phyloP scores from a whole-genome alignment of 2,113 vertebrate species.

The Ophthalmotilapia sp. region DNA sequence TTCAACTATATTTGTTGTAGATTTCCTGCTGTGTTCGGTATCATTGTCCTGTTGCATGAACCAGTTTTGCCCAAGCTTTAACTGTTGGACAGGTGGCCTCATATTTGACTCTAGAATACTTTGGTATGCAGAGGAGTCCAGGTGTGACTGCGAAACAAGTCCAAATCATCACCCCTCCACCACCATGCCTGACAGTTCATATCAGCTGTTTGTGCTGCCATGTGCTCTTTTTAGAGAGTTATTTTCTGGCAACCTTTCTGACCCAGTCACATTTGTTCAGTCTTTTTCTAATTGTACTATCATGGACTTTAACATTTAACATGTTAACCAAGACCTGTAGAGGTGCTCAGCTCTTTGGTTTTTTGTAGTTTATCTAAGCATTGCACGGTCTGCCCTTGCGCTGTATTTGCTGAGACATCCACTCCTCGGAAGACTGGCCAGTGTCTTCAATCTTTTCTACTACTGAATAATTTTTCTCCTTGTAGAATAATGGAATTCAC shows the following conservation, averaged over 20 bases:
- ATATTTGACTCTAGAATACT: neutral
- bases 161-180: neutral
- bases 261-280: neutral
- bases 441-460: neutral
- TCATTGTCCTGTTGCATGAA: neutral
- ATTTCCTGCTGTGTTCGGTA: neutral
- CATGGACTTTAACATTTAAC: neutral
- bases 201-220: neutral
- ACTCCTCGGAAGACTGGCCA: neutral
- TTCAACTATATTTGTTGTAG: neutral
- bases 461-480: neutral
- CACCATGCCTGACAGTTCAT: neutral
- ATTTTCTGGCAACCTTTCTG: neutral
- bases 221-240: neutral
- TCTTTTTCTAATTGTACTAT: neutral
- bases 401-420: neutral
- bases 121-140: neutral
- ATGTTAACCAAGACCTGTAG: neutral
- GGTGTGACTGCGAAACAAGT: neutral
- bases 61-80: neutral
- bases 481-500: neutral
- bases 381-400: neutral
- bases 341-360: neutral
- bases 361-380: neutral
- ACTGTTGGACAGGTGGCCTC: neutral